Conservation (phyloP, 2,888 invertebrate species). For the Hoplodrina ambigua region DNA sequence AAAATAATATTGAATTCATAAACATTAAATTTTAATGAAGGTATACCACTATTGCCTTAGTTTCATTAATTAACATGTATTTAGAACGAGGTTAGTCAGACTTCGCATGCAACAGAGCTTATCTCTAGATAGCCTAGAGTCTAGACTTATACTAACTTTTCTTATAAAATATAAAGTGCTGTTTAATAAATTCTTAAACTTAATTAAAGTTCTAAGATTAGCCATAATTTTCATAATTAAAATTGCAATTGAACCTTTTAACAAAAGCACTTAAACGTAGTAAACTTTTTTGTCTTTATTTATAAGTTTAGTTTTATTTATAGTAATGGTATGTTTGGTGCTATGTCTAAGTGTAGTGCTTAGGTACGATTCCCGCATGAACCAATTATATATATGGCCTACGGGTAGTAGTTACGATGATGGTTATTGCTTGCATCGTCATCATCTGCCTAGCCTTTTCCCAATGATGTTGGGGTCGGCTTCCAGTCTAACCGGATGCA, state of each 20-base stretch:
- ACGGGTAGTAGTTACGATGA: no score
- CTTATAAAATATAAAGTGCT: constrained; percentile 31
- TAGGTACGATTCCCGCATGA: no score
- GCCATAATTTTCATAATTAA: constrained; percentile 38
- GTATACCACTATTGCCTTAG: constrained; percentile 6
- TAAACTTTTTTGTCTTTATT: no score
- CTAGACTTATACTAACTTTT: constrained; percentile 13
- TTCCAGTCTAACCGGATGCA: no score
- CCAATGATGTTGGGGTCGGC: no score
- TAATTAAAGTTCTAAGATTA: constrained; percentile 17
- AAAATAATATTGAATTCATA: not conserved
- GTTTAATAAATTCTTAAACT: constrained; percentile 14
- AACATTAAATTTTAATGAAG: not conserved
- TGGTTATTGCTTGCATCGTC: no score
- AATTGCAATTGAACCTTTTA: constrained; percentile 25
- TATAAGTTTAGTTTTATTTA: no score
- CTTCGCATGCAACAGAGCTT: constrained; percentile 32
- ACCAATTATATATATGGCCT: no score
- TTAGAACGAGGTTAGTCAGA: constrained; percentile 29
- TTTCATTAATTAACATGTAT: constrained; percentile 43
- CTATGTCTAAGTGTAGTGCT: no score
- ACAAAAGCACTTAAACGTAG: no score
- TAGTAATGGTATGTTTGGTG: no score
- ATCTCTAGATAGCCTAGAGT: constrained; percentile 27
- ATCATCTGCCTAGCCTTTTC: no score